phyloP scores from a whole-genome alignment of 2,113 vertebrate genomes.

The Vulpes lagopus region DNA sequence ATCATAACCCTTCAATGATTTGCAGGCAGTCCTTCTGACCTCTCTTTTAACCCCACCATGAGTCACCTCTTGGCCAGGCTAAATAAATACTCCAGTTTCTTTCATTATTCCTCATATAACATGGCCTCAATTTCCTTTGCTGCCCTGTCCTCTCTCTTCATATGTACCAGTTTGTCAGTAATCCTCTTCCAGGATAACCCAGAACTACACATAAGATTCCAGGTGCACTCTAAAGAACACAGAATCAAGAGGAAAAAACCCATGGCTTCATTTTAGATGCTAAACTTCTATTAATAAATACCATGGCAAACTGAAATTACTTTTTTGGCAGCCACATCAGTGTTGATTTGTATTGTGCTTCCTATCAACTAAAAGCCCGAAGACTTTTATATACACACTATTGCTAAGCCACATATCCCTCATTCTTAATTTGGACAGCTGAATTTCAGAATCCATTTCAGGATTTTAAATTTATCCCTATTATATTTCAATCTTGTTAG shows the following conservation, averaged over 20 bases:
- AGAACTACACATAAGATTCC: constrained; percentile 47
- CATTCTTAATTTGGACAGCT: constrained; percentile 39
- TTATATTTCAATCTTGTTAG: constrained; percentile 41
- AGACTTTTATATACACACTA: constrained; percentile 4
- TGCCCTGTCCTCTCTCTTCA: not conserved
- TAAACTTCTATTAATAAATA: constrained; percentile 35
- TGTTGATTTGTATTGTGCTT: not conserved
- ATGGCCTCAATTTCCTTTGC: not conserved
- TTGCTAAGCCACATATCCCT: not conserved
- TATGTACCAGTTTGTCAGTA: not conserved
- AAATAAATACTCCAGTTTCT: not conserved
- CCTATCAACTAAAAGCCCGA: constrained; percentile 30
- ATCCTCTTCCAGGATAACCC: not conserved
- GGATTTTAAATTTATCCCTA: constrained; percentile 43
- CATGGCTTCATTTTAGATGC: not conserved
- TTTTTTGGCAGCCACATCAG: constrained; percentile 19
- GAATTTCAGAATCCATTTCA: constrained; percentile 47
- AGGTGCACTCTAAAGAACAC: not conserved
- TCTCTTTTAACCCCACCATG: constrained; percentile 34
- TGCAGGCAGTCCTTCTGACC: not conserved
- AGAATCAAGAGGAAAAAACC: constrained; percentile 39
- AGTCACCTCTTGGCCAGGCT: constrained; percentile 36
- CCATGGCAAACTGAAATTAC: not conserved
- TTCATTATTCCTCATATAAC: not conserved
- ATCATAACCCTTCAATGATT: constrained; percentile 35